phyloP scores from a whole-genome alignment of 2,113 vertebrate species.

The Gymnocephalus cernua region DNA sequence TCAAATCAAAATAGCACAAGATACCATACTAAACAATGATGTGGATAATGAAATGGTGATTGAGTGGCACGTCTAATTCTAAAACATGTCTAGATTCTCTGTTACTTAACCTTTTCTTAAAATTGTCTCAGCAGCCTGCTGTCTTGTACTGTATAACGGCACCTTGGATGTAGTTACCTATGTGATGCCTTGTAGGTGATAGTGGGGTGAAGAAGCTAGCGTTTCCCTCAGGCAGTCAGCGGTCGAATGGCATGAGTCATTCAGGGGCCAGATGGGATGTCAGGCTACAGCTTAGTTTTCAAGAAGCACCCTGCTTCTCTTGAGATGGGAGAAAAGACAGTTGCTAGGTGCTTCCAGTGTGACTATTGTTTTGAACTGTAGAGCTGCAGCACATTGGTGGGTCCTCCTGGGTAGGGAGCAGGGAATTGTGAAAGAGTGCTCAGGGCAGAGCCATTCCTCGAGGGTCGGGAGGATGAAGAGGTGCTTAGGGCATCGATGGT shows the following conservation, averaged over 20 bases:
- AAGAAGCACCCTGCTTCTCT: conserved; percentile 44
- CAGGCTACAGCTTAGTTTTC: conserved; percentile 61
- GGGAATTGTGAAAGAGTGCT: conserved; percentile 20
- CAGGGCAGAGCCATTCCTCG: conserved; percentile 16
- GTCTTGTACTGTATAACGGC: conserved; percentile 24
- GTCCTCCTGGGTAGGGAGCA: neutral
- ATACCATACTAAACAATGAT: neutral
- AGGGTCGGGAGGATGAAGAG: conserved; percentile 49
- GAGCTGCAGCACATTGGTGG: conserved; percentile 11
- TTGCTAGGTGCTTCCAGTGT: conserved; percentile 14
- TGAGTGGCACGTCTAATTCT: neutral
- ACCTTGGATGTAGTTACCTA: conserved; percentile 57
- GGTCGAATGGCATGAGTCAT: conserved; percentile 64
- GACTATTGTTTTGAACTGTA: conserved; percentile 29
- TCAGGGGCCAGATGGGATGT: conserved; percentile 63
- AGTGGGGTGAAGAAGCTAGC: conserved; percentile 57
- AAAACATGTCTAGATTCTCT: neutral
- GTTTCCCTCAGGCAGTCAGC: conserved; percentile 53
- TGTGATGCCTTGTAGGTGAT: conserved; percentile 54
- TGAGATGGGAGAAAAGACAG: conserved; percentile 9
- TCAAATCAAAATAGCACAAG: neutral
- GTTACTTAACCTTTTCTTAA: neutral
- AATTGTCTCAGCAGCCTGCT: conserved; percentile 12
- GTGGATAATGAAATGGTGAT: neutral
- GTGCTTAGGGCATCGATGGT: conserved; percentile 44